phyloP scores from a whole-genome alignment of 2,888 invertebrate species.

The Hypomecis punctinalis region DNA sequence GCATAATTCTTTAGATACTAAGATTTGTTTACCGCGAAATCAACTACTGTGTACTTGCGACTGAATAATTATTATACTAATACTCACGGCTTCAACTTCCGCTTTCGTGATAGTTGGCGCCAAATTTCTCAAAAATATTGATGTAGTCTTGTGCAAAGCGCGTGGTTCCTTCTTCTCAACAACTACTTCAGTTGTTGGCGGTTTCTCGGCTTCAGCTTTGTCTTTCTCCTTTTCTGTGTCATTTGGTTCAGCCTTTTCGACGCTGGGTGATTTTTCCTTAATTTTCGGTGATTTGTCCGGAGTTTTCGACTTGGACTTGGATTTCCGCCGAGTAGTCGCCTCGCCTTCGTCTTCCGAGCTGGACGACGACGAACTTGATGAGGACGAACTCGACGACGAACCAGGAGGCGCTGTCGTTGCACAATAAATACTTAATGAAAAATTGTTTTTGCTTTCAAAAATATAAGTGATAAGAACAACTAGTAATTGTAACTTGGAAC shows the following conservation, averaged over 20 bases:
- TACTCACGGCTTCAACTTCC: conserved; percentile 96
- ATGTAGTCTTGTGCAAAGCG: conserved; percentile 97
- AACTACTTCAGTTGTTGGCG: conserved; percentile 81
- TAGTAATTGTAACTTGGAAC: neutral
- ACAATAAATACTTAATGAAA: neutral
- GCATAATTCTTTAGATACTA: no score
- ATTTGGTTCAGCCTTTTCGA: conserved; percentile 57
- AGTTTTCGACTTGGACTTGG: conserved; percentile 70
- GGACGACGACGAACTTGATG: conserved; percentile 81
- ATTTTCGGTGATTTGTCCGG: conserved; percentile 72
- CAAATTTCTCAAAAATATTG: conserved; percentile 97
- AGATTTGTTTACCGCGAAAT: no score
- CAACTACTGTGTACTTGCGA: neutral
- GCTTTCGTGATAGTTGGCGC: conserved; percentile 98
- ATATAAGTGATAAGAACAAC: neutral
- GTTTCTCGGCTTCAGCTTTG: conserved; percentile 74
- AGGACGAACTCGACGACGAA: conserved; percentile 81
- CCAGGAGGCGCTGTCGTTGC: conserved; percentile 72
- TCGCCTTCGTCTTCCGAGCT: conserved; percentile 82
- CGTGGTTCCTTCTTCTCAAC: conserved; percentile 84
- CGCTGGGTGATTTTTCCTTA: conserved; percentile 68
- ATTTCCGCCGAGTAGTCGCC: conserved; percentile 64
- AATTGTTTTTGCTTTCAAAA: neutral
- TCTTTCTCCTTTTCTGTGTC: conserved; percentile 64
- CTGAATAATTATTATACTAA: neutral